Evolutionary conservation across 2,888 invertebrate genomes (phyloP).

Genomic region (Camptogramma bilineatum): DNA sequence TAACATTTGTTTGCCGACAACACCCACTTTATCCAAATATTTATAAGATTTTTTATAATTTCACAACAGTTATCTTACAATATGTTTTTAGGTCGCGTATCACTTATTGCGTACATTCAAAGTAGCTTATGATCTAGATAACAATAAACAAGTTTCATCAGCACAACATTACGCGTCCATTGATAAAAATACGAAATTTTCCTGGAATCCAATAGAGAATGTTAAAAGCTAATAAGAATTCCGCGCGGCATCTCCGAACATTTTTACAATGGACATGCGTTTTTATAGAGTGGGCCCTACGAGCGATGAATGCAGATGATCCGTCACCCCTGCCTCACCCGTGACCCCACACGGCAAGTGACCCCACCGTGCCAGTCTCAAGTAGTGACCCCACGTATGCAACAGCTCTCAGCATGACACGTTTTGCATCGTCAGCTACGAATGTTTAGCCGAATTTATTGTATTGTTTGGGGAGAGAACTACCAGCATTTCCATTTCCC

Average conservation of each 20-base stretch:
- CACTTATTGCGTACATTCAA: not conserved
- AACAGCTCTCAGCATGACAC: conserved; percentile 20
- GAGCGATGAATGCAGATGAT: conserved; percentile 31
- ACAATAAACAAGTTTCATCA: not conserved
- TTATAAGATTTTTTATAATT: not conserved
- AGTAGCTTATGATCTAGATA: not conserved
- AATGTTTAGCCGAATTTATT: conserved; percentile 17
- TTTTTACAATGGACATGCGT: conserved; percentile 32
- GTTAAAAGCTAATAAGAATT: conserved; percentile 4
- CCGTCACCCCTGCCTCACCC: conserved; percentile 12
- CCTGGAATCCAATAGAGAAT: conserved; percentile 3
- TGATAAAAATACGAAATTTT: not conserved
- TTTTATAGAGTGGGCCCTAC: conserved; percentile 30
- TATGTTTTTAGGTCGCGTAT: not conserved
- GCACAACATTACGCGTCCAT: not conserved
- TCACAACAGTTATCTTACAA: not conserved
- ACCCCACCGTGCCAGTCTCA: conserved; percentile 10
- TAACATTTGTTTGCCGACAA: conserved; percentile 19
- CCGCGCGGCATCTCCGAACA: conserved; percentile 18
- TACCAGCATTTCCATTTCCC: not conserved
- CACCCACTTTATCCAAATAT: not conserved
- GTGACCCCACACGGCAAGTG: not conserved
- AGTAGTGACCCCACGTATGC: conserved; percentile 14
- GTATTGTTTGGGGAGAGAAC: conserved; percentile 14
- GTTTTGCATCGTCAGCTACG: conserved; percentile 31